Conservation (phyloP, 2,113 vertebrate genomes). For the Excalfactoria chinensis region DNA sequence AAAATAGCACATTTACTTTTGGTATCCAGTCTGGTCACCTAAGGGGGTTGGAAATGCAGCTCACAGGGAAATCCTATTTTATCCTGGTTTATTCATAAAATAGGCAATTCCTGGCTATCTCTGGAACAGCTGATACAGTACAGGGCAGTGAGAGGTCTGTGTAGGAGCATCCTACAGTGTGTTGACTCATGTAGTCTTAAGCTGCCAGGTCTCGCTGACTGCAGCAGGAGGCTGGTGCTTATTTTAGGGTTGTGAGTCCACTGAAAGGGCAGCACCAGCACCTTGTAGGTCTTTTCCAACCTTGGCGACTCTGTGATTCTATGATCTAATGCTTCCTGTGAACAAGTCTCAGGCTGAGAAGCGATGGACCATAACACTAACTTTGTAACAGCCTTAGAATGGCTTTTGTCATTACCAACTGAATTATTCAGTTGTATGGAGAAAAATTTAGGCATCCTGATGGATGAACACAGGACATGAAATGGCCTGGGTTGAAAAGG, state of each 20-base stretch:
- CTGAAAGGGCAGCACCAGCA: background rate
- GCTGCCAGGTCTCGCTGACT: background rate
- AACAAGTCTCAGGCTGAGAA: background rate
- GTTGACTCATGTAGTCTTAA: background rate
- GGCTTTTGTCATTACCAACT: background rate
- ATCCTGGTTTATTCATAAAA: background rate
- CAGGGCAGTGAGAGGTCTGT: background rate
- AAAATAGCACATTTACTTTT: background rate
- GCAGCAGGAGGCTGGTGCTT: background rate
- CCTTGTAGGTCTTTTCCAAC: too few relatives aligned
- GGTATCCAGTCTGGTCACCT: background rate
- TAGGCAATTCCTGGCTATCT: background rate
- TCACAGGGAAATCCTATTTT: background rate
- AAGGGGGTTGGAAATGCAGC: background rate
- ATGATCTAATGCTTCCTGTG: background rate
- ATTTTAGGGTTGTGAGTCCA: background rate
- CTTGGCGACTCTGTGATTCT: too few relatives aligned
- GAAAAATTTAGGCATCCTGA: too few relatives aligned
- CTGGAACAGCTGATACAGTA: background rate
- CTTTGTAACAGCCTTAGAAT: background rate
- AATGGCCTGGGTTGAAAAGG: too few relatives aligned
- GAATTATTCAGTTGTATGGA: too few relatives aligned
- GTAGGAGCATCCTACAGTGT: fast-evolving
- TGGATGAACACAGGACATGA: too few relatives aligned
- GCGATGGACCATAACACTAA: background rate